These are phyloP conservation scores for Craterocephalus amniculus DNA, from an alignment of 2,797 vertebrate genomes.

Conservation along the genomic window DNA sequence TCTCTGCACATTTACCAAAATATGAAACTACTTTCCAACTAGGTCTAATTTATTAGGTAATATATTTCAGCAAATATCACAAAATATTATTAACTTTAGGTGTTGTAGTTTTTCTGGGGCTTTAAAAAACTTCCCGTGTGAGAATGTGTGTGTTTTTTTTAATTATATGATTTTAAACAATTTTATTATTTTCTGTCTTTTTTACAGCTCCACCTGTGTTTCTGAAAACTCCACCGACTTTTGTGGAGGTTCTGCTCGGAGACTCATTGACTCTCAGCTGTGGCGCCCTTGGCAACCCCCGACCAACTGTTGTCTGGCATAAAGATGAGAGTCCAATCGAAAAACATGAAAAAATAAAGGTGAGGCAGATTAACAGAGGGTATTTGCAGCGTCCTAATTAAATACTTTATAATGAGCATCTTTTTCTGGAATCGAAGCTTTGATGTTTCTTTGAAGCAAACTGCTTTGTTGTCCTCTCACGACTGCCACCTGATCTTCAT, in stretches of 20 bases:
- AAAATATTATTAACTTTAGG: neutral
- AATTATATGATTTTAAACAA: conserved; percentile 9
- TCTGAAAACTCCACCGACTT: conserved; percentile 87
- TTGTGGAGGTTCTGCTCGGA: conserved; percentile 88
- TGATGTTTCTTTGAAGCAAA: conserved; percentile 38
- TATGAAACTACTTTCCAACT: conserved; percentile 1
- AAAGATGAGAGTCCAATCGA: conserved; percentile 83
- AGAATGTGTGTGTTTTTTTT: neutral
- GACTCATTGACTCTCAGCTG: conserved; percentile 89
- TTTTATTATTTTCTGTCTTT: conserved; percentile 22
- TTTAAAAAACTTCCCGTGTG: neutral
- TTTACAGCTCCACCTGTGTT: conserved; percentile 91
- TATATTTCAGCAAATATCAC: neutral
- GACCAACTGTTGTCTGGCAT: conserved; percentile 90
- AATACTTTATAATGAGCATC: conserved; percentile 44
- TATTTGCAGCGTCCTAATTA: conserved; percentile 43
- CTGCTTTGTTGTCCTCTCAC: conserved; percentile 32
- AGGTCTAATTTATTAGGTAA: neutral
- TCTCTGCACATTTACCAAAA: neutral
- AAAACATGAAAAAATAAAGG: conserved; percentile 86
- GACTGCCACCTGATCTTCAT: conserved; percentile 20
- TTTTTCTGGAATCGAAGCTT: conserved; percentile 30
- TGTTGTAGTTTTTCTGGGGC: neutral
- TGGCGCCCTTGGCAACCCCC: conserved; percentile 90
- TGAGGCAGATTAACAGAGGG: conserved; percentile 69